Evolutionary conservation across 2,113 vertebrate species (phyloP).

Genomic region (Meles meles): DNA sequence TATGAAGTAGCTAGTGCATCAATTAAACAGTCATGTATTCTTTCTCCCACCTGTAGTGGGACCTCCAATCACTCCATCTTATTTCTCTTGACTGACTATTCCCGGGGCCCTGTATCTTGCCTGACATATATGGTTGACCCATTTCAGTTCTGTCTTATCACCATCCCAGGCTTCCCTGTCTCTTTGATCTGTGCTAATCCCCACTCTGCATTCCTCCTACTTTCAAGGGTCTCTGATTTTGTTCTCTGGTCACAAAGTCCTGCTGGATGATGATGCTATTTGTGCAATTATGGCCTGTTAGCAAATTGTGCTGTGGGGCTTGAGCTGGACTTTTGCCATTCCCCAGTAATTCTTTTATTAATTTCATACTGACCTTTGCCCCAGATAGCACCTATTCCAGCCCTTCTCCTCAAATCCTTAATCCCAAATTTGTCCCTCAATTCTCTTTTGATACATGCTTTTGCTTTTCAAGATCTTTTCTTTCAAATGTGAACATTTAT

Average conservation of each 20-base stretch:
- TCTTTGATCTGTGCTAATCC: neutral
- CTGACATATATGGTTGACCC: neutral
- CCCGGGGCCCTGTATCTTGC: neutral
- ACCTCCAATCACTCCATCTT: neutral
- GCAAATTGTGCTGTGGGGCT: neutral
- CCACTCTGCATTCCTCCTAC: neutral
- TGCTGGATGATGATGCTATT: neutral
- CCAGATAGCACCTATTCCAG: neutral
- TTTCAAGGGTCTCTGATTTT: neutral
- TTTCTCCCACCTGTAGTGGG: neutral
- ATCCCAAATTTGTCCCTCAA: neutral
- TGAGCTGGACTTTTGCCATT: neutral
- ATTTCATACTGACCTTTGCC: neutral
- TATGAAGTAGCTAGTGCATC: neutral
- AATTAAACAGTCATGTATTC: neutral
- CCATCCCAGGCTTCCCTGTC: neutral
- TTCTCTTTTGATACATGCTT: neutral
- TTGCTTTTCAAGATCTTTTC: neutral
- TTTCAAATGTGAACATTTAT: neutral
- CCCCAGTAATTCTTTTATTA: neutral
- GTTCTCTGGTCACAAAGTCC: neutral
- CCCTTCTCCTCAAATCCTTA: neutral
- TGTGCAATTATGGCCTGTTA: neutral
- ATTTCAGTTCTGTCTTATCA: neutral
- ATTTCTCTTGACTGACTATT: neutral